Conservation (phyloP, 2,888 invertebrate species). For the Leptinotarsa peninsularis region DNA sequence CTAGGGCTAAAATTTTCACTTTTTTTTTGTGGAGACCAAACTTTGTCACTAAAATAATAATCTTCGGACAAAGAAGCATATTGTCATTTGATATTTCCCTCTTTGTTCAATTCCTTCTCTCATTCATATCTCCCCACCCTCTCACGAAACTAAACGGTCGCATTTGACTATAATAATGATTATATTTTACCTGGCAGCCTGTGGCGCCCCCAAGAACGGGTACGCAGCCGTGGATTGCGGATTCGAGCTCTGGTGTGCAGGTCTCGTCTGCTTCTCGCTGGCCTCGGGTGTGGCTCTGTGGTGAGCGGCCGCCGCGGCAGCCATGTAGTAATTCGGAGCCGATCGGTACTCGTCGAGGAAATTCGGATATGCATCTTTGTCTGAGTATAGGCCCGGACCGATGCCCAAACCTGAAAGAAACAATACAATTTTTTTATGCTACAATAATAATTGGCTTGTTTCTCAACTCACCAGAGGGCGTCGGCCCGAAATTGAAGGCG, state of each 20-base stretch:
- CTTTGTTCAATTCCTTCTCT: too few species aligned
- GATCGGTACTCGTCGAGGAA: conserved; percentile 78
- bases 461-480: conserved; percentile 66
- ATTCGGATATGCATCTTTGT: conserved; percentile 75
- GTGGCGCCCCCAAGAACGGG: conserved; percentile 73
- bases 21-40: too few species aligned
- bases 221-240: conserved; percentile 65
- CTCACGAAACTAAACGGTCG: too few species aligned
- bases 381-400: conserved; percentile 71
- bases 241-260: conserved; percentile 60
- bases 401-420: conserved; percentile 66
- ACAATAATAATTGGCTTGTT: too few species aligned
- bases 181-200: conserved; percentile 19
- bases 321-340: conserved; percentile 71
- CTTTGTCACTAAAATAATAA: too few species aligned
- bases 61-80: too few species aligned
- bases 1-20: too few species aligned
- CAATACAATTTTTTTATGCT: too few species aligned
- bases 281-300: conserved; percentile 51
- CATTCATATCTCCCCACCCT: too few species aligned
- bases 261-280: conserved; percentile 63
- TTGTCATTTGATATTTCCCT: too few species aligned
- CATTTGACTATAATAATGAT: too few species aligned
- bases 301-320: conserved; percentile 61
- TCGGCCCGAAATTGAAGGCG: conserved; percentile 86